Evolutionary conservation across 2,113 vertebrate species (phyloP).

Genomic region (Corythoichthys haematopterus): DNA sequence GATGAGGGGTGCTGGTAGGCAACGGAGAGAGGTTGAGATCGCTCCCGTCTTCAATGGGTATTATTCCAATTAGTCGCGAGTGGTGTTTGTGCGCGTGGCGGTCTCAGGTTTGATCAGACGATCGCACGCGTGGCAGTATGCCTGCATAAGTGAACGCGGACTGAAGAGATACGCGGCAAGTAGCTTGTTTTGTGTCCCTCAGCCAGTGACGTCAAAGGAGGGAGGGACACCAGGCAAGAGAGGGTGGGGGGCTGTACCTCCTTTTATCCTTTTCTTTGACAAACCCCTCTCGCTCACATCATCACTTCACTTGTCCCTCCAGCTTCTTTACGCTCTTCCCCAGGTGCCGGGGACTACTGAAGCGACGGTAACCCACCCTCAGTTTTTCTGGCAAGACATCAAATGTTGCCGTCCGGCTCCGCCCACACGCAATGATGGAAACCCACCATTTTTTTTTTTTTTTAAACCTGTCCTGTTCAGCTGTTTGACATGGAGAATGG

Average conservation of each 20-base stretch:
- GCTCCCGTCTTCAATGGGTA: constrained; percentile 4
- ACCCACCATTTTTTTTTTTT: neutral
- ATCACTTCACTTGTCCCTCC: constrained; percentile 2
- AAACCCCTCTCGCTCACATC: constrained; percentile 29
- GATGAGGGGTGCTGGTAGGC: constrained; percentile 26
- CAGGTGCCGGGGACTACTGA: neutral
- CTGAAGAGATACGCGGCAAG: constrained; percentile 65
- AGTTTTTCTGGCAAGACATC: neutral
- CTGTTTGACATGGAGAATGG: no score
- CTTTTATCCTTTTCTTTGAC: constrained; percentile 29
- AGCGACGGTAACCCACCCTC: neutral
- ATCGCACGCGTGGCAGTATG: constrained; percentile 23
- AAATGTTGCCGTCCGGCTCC: neutral
- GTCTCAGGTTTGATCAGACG: neutral
- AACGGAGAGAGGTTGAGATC: constrained; percentile 25
- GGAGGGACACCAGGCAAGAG: constrained; percentile 21
- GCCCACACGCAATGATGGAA: neutral
- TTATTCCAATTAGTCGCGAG: neutral
- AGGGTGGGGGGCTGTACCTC: neutral
- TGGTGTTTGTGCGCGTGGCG: neutral
- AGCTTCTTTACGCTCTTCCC: neutral
- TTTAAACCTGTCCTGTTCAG: no score
- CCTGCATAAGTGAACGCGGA: constrained; percentile 40
- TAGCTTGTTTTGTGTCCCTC: constrained; percentile 76
- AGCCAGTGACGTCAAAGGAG: constrained; percentile 73